Conservation (phyloP, 1,140 invertebrate genomes). For the Cherax destructor region DNA sequence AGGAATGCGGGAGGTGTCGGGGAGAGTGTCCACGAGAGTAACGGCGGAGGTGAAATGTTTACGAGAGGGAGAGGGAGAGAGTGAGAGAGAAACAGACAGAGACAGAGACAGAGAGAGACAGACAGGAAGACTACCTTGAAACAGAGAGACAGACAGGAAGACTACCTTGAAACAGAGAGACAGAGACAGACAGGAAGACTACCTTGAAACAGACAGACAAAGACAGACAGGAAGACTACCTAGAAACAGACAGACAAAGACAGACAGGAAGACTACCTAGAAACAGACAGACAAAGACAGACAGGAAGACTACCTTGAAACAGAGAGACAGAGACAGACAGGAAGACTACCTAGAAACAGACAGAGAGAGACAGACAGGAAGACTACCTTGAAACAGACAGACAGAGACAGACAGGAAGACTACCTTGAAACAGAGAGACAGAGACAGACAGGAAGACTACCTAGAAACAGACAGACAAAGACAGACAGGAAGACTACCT, state of each 20-base stretch:
- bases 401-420: background rate
- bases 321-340: too few species aligned
- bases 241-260: too few species aligned
- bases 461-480: background rate
- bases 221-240: background rate
- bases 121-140: background rate
- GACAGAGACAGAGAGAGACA: constrained; percentile 8
- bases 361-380: background rate
- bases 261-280: too few species aligned
- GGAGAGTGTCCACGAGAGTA: background rate
- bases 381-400: background rate
- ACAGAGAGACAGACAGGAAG: too few species aligned
- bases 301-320: too few species aligned
- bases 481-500: too few species aligned
- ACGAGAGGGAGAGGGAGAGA: background rate
- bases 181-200: background rate
- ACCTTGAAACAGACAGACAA: background rate
- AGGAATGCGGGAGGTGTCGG: background rate
- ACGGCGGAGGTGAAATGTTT: background rate
- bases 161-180: too few species aligned
- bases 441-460: too few species aligned
- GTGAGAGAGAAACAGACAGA: background rate
- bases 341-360: too few species aligned
- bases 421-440: too few species aligned
- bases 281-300: too few species aligned